Conservation (phyloP, 23 tunicate genomes). For the Clavelina lepadiformis region DNA sequence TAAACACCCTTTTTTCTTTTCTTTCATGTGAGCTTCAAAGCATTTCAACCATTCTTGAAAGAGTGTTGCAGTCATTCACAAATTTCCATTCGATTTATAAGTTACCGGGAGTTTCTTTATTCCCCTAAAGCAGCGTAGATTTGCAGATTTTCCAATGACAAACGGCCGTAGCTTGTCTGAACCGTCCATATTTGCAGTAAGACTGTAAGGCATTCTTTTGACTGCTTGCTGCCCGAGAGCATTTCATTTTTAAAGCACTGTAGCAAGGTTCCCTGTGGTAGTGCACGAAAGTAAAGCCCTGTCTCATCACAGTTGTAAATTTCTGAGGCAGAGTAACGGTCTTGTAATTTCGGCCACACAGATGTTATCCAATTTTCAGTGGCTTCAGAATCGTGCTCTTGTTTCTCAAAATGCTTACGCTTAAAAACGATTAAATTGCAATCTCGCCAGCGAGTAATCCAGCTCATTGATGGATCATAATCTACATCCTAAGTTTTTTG, state of each 20-base stretch:
- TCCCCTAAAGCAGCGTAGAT: conserved; percentile 3
- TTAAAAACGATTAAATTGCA: conserved; percentile 12
- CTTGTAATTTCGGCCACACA: conserved; percentile 26
- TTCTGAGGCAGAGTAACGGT: conserved; percentile 10
- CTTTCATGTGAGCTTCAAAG: conserved; percentile 4
- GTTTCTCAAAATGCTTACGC: conserved; percentile 14
- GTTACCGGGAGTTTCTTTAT: conserved; percentile 6
- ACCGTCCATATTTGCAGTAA: conserved; percentile 25
- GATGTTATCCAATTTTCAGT: conserved; percentile 14
- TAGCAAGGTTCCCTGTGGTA: conserved; percentile 6
- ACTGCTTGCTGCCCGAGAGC: conserved; percentile 8
- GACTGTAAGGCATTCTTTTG: conserved; percentile 14
- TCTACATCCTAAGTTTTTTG: conserved; percentile 16
- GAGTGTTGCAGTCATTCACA: conserved; percentile 9
- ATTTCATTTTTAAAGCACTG: conserved; percentile 24
- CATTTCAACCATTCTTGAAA: conserved; percentile 9
- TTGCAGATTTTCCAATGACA: conserved; percentile 22
- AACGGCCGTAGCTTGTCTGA: conserved; percentile 16
- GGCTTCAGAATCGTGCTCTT: conserved; percentile 4
- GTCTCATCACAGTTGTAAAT: conserved; percentile 36
- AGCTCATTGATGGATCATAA: conserved; percentile 28
- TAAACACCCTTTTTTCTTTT: conserved; percentile 11
- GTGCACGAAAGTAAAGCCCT: conserved; percentile 16
- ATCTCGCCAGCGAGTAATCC: conserved; percentile 23
- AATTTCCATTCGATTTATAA: conserved; percentile 10